These are phyloP conservation scores for Pseudotriccus pelzelni DNA, from an alignment of 2,797 vertebrate species.

Conservation along the genomic window DNA sequence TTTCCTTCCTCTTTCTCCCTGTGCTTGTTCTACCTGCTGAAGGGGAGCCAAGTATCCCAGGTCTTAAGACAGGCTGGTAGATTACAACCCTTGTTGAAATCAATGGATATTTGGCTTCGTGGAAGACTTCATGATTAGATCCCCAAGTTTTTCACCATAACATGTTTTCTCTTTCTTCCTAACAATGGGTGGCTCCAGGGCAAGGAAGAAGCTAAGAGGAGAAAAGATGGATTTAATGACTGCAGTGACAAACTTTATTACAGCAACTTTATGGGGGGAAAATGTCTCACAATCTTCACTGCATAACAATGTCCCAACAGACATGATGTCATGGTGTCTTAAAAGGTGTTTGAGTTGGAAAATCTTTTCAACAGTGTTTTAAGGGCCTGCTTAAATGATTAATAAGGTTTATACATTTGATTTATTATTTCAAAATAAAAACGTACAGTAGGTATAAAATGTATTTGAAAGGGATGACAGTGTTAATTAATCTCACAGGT, in stretches of 20 bases:
- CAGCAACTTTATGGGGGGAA: conserved; percentile 4
- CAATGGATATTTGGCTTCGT: neutral
- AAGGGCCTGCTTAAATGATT: conserved; percentile 65
- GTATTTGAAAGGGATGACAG: conserved; percentile 40
- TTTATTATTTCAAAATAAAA: conserved; percentile 65
- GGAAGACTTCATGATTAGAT: neutral
- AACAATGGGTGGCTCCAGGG: neutral
- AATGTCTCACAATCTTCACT: conserved; percentile 33
- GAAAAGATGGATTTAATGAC: conserved; percentile 11
- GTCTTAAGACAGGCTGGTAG: neutral
- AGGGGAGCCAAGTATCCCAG: neutral
- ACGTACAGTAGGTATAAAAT: conserved; percentile 26
- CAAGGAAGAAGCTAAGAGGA: conserved; percentile 22
- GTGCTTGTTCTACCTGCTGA: neutral
- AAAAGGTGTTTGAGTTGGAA: conserved; percentile 71
- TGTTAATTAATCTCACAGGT: conserved; percentile 24
- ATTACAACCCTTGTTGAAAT: neutral
- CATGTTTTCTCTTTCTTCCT: neutral
- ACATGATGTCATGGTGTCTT: conserved; percentile 72
- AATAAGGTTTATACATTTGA: conserved; percentile 53
- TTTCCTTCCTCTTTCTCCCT: neutral
- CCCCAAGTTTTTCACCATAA: neutral
- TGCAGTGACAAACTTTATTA: conserved; percentile 44
- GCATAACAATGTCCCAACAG: conserved; percentile 59
- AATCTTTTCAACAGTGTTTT: conserved; percentile 61